A percentile compares a stretch with the other conserved stretches of the same genome.
Conservation (phyloP, 2,113 vertebrate genomes). For the Rhabdomys dilectus region DNA sequence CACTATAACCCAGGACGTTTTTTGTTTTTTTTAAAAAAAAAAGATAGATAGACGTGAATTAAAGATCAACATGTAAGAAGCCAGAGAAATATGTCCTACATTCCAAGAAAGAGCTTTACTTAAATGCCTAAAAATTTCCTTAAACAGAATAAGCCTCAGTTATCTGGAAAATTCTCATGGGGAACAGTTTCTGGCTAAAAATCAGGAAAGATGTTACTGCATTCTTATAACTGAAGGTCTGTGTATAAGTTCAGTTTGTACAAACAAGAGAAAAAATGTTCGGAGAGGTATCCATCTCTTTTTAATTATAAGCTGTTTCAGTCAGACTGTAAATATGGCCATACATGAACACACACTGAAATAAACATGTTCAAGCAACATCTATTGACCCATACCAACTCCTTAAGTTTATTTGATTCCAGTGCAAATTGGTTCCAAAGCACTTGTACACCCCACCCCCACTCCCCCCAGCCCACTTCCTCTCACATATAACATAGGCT, state of each 20-base stretch:
- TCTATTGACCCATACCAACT: slow-evolving; percentile 62
- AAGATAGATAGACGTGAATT: not conserved
- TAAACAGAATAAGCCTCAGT: slow-evolving; percentile 30
- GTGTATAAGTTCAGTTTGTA: not conserved
- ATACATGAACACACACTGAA: slow-evolving; percentile 67
- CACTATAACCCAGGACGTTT: too few relatives aligned
- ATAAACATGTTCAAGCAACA: slow-evolving; percentile 59
- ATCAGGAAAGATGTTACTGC: not conserved
- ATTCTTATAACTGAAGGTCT: not conserved
- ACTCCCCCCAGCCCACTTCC: too few relatives aligned
- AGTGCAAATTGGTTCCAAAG: slow-evolving; percentile 53
- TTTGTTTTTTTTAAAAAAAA: not conserved
- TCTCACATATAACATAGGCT: slow-evolving; percentile 10
- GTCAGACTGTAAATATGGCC: slow-evolving; percentile 63
- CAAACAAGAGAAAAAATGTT: slow-evolving; percentile 64
- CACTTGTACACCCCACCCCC: not conserved
- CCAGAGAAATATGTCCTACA: not conserved
- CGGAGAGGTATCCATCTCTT: slow-evolving; percentile 52
- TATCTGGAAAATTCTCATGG: slow-evolving; percentile 27
- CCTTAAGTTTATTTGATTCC: slow-evolving; percentile 59
- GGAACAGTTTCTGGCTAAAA: slow-evolving; percentile 17
- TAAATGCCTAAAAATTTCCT: slow-evolving; percentile 4
- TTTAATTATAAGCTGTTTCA: slow-evolving; percentile 60
- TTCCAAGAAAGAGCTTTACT: slow-evolving; percentile 39
- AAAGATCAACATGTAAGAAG: not conserved